phyloP scores from a whole-genome alignment of 1,140 invertebrate species.

The Lordiphosa stackelbergi region DNA sequence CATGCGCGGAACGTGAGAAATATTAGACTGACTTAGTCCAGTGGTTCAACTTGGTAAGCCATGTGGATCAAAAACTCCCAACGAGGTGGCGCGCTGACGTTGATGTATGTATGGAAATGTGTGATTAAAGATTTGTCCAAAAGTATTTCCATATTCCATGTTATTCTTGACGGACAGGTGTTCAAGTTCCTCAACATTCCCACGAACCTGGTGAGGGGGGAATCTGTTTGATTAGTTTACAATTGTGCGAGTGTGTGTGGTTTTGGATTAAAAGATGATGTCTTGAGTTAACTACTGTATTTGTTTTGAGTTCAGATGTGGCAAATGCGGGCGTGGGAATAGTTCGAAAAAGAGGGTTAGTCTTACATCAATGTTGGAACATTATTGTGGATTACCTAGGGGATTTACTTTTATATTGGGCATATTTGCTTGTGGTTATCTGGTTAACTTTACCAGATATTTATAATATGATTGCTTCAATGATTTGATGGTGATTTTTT shows the following conservation, averaged over 20 bases:
- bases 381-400: background rate
- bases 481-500: too few relatives aligned
- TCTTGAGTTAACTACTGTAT: constrained; percentile 53
- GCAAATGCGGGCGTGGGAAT: constrained; percentile 38
- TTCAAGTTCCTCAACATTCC: constrained; percentile 25
- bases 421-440: too few relatives aligned
- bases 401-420: background rate
- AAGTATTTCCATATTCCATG: constrained; percentile 41
- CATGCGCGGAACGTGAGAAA: constrained; percentile 61
- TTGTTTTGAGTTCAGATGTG: constrained; percentile 14
- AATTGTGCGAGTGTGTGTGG: constrained; percentile 24
- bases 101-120: constrained; percentile 50
- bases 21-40: constrained; percentile 65
- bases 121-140: constrained; percentile 41
- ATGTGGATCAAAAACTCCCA: constrained; percentile 48
- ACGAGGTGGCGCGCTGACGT: constrained; percentile 25
- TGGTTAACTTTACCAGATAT: too few relatives aligned
- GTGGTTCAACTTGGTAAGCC: constrained; percentile 63
- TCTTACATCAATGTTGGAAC: background rate
- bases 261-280: constrained; percentile 52
- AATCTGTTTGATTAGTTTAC: constrained; percentile 24
- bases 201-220: constrained; percentile 20
- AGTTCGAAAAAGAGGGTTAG: constrained; percentile 1
- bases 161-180: constrained; percentile 49
- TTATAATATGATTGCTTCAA: too few relatives aligned